A percentile compares a stretch with the other conserved stretches of the same genome.
Evolutionary conservation across 2,888 invertebrate species (phyloP).

Genomic region (Tenthredo amoena): DNA sequence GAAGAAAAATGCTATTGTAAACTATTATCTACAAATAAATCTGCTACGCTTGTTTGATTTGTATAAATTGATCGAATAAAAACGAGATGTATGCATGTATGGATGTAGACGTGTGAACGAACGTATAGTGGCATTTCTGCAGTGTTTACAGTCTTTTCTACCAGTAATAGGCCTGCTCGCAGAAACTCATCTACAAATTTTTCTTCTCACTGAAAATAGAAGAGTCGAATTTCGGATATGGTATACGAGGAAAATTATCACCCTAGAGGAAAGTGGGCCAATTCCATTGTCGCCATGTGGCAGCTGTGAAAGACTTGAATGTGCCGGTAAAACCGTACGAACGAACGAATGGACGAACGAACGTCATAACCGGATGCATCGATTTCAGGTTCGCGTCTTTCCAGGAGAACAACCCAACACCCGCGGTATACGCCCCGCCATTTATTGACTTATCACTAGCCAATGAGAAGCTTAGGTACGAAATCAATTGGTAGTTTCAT

Average conservation of each 20-base stretch:
- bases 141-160: no score
- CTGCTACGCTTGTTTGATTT: no score
- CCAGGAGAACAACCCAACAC: slow-evolving; percentile 2
- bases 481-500: slow-evolving; percentile 46
- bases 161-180: neutral
- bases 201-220: neutral
- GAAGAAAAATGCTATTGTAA: no score
- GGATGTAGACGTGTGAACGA: no score
- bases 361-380: slow-evolving; percentile 31
- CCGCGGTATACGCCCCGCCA: neutral
- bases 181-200: neutral
- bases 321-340: neutral
- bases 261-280: slow-evolving; percentile 32
- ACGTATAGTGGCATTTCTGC: no score
- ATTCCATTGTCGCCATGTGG: slow-evolving; percentile 12
- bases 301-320: slow-evolving; percentile 10
- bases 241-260: slow-evolving; percentile 1
- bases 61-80: no score
- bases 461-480: slow-evolving; percentile 37
- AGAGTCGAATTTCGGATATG: neutral
- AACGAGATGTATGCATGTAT: no score
- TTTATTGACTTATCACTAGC: slow-evolving; percentile 49
- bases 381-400: slow-evolving; percentile 33
- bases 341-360: neutral
- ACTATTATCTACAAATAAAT: no score